phyloP scores from a whole-genome alignment of 2,888 invertebrate genomes.

The Formica aserva region DNA sequence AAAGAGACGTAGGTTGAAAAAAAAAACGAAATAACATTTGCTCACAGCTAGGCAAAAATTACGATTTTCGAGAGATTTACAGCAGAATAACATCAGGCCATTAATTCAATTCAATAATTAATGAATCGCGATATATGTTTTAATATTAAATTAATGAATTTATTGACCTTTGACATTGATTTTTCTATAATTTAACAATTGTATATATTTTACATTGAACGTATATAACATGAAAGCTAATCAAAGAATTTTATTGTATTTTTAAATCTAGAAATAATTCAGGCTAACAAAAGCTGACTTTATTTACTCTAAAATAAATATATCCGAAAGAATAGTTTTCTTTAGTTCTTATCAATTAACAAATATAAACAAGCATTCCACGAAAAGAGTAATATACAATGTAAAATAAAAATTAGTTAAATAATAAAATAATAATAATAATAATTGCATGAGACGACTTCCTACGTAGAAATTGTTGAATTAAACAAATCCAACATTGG shows the following conservation, averaged over 20 bases:
- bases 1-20: slow-evolving; percentile 14
- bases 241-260: slow-evolving; percentile 47
- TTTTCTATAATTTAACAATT: slow-evolving; percentile 28
- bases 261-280: slow-evolving; percentile 46
- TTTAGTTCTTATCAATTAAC: slow-evolving; percentile 53
- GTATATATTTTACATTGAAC: slow-evolving; percentile 24
- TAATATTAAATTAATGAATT: slow-evolving; percentile 49
- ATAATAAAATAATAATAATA: slow-evolving; percentile 44
- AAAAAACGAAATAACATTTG: slow-evolving; percentile 73
- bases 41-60: slow-evolving; percentile 73
- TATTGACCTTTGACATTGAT: neutral
- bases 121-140: slow-evolving; percentile 50
- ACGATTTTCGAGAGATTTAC: slow-evolving; percentile 55
- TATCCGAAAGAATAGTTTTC: slow-evolving; percentile 64
- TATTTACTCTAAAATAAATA: slow-evolving; percentile 62
- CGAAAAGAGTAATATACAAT: slow-evolving; percentile 62
- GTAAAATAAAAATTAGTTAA: slow-evolving; percentile 67
- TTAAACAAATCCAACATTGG: neutral
- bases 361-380: slow-evolving; percentile 70
- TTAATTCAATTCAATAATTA: slow-evolving; percentile 16
- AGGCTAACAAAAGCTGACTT: slow-evolving; percentile 50
- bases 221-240: slow-evolving; percentile 16
- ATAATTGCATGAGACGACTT: slow-evolving; percentile 9
- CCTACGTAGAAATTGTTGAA: neutral
- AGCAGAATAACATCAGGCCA: slow-evolving; percentile 45